Percentiles rank a stretch among this genome's conserved stretches.
Conservation (phyloP, 2,888 invertebrate genomes). For the Melieria picta region DNA sequence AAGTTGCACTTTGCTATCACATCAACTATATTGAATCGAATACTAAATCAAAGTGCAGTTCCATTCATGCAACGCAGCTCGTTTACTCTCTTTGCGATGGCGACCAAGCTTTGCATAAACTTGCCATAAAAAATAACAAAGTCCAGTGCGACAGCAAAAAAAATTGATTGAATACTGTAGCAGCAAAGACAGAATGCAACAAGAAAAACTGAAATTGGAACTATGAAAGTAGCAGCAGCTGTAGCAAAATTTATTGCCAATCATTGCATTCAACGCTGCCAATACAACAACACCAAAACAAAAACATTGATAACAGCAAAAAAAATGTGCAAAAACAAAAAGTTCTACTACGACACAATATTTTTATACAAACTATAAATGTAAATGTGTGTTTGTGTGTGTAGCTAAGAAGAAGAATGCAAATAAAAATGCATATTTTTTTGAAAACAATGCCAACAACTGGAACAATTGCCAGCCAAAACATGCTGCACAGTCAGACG, state of each 20-base stretch:
- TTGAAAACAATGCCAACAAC: slow-evolving; percentile 18
- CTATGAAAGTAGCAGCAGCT: not conserved
- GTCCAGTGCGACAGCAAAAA: slow-evolving; percentile 1
- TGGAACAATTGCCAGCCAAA: slow-evolving; percentile 29
- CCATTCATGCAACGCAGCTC: no score
- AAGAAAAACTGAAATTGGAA: not conserved
- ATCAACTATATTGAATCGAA: no score
- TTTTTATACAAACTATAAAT: slow-evolving; percentile 16
- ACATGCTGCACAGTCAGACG: slow-evolving; percentile 11
- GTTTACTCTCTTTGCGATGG: no score
- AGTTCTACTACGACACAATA: slow-evolving; percentile 11
- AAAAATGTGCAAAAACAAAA: not conserved
- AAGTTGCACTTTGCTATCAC: no score
- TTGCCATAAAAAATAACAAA: slow-evolving; percentile 39
- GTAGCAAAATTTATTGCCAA: slow-evolving; percentile 11
- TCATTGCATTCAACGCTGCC: slow-evolving; percentile 11
- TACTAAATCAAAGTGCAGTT: no score
- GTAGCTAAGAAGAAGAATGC: slow-evolving; percentile 4
- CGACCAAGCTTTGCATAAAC: slow-evolving; percentile 20
- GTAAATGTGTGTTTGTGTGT: slow-evolving; percentile 34
- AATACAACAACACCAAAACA: slow-evolving; percentile 22
- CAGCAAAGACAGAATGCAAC: slow-evolving; percentile 3
- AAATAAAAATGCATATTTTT: slow-evolving; percentile 7
- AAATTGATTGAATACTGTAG: slow-evolving; percentile 22
- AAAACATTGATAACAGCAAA: not conserved